These are phyloP conservation scores for Zeus faber DNA, from an alignment of 2,113 vertebrate genomes.

Conservation along the genomic window DNA sequence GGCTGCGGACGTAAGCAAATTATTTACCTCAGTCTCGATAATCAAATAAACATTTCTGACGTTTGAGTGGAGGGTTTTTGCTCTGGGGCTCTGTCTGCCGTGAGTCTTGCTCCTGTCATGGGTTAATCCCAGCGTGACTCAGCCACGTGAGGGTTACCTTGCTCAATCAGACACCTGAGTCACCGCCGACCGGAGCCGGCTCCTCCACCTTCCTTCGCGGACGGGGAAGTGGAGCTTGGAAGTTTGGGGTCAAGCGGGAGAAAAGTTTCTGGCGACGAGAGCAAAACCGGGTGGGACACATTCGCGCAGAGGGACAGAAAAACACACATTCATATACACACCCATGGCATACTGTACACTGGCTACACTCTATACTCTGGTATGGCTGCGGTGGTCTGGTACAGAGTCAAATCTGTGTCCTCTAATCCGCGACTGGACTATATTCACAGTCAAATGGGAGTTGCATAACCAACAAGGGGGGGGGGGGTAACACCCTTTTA, in stretches of 20 bases:
- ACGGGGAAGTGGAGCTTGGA: too few species aligned
- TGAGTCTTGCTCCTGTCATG: constrained; percentile 42
- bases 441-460: constrained; percentile 27
- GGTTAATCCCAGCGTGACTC: constrained; percentile 42
- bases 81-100: not conserved
- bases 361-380: too few species aligned
- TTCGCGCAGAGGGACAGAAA: constrained; percentile 3
- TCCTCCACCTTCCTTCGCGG: too few species aligned
- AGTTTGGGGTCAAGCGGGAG: too few species aligned
- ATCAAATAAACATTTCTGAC: constrained; percentile 26
- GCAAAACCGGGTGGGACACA: too few species aligned
- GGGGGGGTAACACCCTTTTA: constrained; percentile 45
- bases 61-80: constrained; percentile 43
- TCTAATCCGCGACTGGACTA: constrained; percentile 40
- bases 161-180: constrained; percentile 51
- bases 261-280: too few species aligned
- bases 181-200: too few species aligned
- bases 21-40: too few species aligned
- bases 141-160: constrained; percentile 25
- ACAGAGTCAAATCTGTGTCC: constrained; percentile 31
- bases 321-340: constrained; percentile 7
- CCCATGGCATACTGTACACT: not conserved
- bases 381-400: constrained; percentile 26
- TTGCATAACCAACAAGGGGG: constrained; percentile 52
- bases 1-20: constrained; percentile 20